A percentile compares a stretch with the other conserved stretches of the same genome.
phyloP scores from a whole-genome alignment of 37 sponge, comb jelly and placozoan genomes.

The Spongilla lacustris region DNA sequence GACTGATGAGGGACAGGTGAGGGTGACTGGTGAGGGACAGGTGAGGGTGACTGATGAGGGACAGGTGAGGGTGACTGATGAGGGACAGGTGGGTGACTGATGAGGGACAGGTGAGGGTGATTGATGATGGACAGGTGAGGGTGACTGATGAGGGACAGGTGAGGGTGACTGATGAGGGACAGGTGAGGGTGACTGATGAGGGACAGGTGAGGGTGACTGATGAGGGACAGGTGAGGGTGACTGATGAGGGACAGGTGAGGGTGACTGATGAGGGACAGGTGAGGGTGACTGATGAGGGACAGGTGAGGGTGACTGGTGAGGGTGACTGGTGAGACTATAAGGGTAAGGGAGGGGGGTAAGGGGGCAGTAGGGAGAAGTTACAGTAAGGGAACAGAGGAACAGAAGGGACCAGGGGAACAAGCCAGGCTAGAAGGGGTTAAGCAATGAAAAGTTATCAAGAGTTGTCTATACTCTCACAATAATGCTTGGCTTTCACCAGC shows the following conservation, averaged over 20 bases:
- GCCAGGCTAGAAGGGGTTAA: no score
- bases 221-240: neutral
- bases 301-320: neutral
- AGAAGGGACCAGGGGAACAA: neutral
- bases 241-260: neutral
- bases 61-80: neutral
- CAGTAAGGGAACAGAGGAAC: neutral
- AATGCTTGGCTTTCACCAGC: slow-evolving; percentile 59
- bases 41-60: neutral
- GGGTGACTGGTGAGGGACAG: neutral
- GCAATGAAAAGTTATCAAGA: no score
- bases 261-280: neutral
- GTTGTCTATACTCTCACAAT: neutral
- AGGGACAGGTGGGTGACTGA: no score
- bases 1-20: neutral
- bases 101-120: neutral
- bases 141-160: neutral
- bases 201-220: neutral
- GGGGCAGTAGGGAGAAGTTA: neutral
- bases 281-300: neutral
- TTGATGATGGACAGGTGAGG: neutral
- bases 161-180: neutral
- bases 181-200: neutral
- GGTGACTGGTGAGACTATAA: neutral
- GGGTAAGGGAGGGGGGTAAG: neutral